phyloP scores from a whole-genome alignment of 2,113 vertebrate species.

The Columbina picui region DNA sequence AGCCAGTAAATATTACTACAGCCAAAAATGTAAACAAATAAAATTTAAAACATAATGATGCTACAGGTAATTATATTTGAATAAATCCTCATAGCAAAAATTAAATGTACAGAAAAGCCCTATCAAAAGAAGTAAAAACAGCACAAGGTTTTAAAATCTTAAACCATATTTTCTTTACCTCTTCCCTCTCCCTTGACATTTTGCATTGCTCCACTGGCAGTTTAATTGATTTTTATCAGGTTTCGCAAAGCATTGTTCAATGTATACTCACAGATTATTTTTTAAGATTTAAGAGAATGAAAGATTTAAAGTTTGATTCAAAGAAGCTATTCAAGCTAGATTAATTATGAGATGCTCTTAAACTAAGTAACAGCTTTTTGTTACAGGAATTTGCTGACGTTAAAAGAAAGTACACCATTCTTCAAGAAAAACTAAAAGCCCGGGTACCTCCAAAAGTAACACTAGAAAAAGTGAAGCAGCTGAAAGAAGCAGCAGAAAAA shows the following conservation, averaged over 20 bases:
- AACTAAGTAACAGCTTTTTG: background rate
- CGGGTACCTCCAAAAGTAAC: slow-evolving; percentile 44
- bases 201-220: background rate
- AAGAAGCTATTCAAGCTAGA: background rate
- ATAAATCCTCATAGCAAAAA: background rate
- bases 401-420: slow-evolving; percentile 65
- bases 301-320: background rate
- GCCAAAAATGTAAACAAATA: background rate
- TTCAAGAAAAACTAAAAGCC: slow-evolving; percentile 72
- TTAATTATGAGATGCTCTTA: background rate
- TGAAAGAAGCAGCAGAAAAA: slow-evolving; percentile 76
- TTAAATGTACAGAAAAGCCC: background rate
- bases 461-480: slow-evolving; percentile 71
- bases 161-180: background rate
- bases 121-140: background rate
- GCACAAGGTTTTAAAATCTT: background rate
- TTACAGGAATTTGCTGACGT: slow-evolving; percentile 79
- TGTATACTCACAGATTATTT: background rate
- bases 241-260: background rate
- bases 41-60: background rate
- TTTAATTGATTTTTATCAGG: background rate
- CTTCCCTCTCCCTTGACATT: background rate
- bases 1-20: background rate
- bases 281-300: background rate
- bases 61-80: background rate